Conservation (phyloP, 1,140 invertebrate species). For the Aphis gossypii region DNA sequence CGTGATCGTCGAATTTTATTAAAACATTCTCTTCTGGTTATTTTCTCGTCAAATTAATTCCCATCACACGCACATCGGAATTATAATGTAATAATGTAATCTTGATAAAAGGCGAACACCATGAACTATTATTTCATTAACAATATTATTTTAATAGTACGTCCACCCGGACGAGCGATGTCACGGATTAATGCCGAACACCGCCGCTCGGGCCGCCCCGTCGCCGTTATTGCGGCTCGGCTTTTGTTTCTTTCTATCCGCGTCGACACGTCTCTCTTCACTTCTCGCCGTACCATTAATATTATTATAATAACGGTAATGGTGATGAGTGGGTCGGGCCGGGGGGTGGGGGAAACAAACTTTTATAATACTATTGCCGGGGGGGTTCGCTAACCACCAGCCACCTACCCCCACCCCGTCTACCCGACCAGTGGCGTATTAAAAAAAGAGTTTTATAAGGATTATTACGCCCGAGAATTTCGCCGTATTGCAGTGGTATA, state of each 20-base stretch:
- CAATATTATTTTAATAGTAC: constrained; percentile 11
- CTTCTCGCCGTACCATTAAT: background rate
- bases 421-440: background rate
- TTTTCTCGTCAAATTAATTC: background rate
- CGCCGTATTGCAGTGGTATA: background rate
- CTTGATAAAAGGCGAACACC: background rate
- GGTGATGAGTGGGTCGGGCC: too few species aligned
- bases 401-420: too few species aligned
- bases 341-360: background rate
- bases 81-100: background rate
- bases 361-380: background rate
- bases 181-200: background rate
- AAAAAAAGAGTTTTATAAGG: background rate
- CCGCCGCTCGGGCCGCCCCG: too few species aligned
- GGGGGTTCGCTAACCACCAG: background rate
- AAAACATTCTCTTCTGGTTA: background rate
- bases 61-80: background rate
- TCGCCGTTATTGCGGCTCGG: background rate
- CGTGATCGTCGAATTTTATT: background rate
- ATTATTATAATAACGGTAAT: background rate
- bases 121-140: background rate
- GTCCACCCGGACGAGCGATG: background rate
- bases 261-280: background rate
- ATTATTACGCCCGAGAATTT: background rate
- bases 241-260: background rate